Evolutionary conservation across 2,888 invertebrate genomes (phyloP).

Genomic region (Drosophila neutralis): DNA sequence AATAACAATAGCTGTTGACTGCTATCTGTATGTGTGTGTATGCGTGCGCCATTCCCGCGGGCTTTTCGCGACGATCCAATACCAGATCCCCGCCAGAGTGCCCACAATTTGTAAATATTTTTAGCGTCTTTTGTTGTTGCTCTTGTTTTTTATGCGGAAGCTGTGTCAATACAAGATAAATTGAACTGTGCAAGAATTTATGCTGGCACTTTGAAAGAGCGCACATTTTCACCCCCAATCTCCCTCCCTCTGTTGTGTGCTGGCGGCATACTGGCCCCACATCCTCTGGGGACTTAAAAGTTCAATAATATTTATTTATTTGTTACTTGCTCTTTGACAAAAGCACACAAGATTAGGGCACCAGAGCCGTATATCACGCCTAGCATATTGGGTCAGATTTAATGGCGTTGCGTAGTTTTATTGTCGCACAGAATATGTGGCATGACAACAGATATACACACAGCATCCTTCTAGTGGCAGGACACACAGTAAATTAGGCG

Average conservation of each 20-base stretch:
- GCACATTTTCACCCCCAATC: constrained; percentile 32
- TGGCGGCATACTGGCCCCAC: constrained; percentile 1
- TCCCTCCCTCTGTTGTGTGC: constrained; percentile 8
- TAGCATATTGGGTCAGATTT: constrained; percentile 70
- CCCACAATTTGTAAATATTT: constrained; percentile 72
- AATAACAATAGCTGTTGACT: constrained; percentile 69
- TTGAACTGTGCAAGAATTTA: constrained; percentile 77
- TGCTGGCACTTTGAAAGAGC: constrained; percentile 68
- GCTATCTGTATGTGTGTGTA: constrained; percentile 21
- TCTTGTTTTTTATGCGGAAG: constrained; percentile 50
- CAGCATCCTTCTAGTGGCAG: constrained; percentile 17
- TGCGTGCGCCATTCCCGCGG: constrained; percentile 36
- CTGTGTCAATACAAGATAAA: constrained; percentile 77
- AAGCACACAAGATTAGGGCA: constrained; percentile 70
- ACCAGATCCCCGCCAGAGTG: constrained; percentile 15
- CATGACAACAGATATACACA: constrained; percentile 13
- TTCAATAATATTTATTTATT: constrained; percentile 80
- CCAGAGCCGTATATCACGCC: constrained; percentile 66
- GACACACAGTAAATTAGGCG: constrained; percentile 60
- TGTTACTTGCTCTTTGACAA: constrained; percentile 76
- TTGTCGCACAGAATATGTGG: constrained; percentile 48
- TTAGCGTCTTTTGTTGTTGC: constrained; percentile 53
- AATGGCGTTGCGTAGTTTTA: constrained; percentile 63
- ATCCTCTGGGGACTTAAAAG: constrained; percentile 70
- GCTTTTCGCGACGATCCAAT: constrained; percentile 33